phyloP scores from a whole-genome alignment of 2,113 vertebrate genomes.

The Ameiurus melas region DNA sequence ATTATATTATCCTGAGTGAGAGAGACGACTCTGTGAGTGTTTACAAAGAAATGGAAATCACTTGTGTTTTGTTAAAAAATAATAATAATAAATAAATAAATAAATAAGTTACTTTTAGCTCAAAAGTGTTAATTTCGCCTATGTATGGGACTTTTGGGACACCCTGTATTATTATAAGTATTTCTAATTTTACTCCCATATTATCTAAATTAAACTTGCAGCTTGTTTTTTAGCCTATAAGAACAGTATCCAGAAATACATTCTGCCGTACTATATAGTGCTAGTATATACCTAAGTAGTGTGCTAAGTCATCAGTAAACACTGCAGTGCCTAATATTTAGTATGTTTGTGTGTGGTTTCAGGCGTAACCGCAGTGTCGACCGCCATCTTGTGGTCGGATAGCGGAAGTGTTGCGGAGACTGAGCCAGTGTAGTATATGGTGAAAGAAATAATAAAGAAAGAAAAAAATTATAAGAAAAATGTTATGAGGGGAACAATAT shows the following conservation, averaged over 20 bases:
- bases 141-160: no score
- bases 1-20: no score
- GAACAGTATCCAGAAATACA: background rate
- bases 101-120: no score
- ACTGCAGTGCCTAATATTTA: background rate
- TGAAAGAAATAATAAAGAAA: background rate
- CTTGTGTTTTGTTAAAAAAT: no score
- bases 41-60: no score
- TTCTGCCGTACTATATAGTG: background rate
- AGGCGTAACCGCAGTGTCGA: background rate
- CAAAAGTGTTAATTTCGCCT: no score
- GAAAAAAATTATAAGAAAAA: background rate
- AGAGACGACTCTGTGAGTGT: no score
- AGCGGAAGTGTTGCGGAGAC: background rate
- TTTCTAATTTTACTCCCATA: background rate
- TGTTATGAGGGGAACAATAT: background rate
- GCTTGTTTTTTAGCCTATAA: background rate
- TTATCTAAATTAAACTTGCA: no score
- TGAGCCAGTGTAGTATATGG: background rate
- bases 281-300: background rate
- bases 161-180: background rate
- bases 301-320: background rate
- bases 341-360: background rate
- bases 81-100: no score
- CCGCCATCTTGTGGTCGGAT: constrained; percentile 52